phyloP scores from a whole-genome alignment of 2,888 invertebrate genomes.

The Orthosia incerta region DNA sequence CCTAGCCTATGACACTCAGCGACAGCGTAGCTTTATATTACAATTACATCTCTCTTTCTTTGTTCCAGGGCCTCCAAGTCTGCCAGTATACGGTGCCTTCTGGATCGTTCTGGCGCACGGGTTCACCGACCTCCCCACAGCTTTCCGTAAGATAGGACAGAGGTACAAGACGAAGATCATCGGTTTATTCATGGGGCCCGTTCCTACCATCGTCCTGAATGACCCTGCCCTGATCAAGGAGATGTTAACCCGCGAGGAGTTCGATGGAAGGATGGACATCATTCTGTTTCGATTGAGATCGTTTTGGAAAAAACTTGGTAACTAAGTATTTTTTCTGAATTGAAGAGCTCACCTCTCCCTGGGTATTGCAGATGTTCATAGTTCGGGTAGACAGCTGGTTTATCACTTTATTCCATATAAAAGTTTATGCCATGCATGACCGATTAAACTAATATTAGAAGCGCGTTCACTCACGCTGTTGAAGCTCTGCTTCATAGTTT shows the following conservation, averaged over 20 bases:
- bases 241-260: conserved; percentile 90
- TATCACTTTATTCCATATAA: too few species aligned
- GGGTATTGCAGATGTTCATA: too few species aligned
- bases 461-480: too few species aligned
- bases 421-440: too few species aligned
- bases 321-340: too few species aligned
- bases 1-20: too few species aligned
- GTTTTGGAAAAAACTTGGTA: conserved; percentile 89
- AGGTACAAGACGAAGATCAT: conserved; percentile 92
- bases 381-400: too few species aligned
- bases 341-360: too few species aligned
- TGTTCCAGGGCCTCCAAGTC: conserved; percentile 90
- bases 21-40: too few species aligned
- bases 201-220: conserved; percentile 88
- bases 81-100: conserved; percentile 92
- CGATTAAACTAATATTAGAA: too few species aligned
- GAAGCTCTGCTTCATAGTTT: too few species aligned
- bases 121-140: conserved; percentile 88
- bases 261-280: conserved; percentile 91
- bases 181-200: conserved; percentile 90
- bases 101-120: conserved; percentile 90
- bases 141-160: conserved; percentile 86
- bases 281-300: conserved; percentile 88
- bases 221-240: conserved; percentile 90
- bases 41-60: too few species aligned